These are phyloP conservation scores for Drosophila santomea DNA, from an alignment of 1,140 invertebrate genomes.

Conservation along the genomic window DNA sequence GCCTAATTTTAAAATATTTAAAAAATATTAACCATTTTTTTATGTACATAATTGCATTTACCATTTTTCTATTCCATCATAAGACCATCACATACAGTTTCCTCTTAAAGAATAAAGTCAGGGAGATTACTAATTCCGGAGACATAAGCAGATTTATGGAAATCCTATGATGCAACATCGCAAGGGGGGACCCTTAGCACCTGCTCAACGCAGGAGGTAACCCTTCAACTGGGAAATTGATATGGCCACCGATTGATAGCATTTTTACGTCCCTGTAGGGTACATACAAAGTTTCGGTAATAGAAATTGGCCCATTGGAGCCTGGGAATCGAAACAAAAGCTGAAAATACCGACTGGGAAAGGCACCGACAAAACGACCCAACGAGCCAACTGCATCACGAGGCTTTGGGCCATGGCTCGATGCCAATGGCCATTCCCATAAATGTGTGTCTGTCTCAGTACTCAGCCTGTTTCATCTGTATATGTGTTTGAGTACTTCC, in stretches of 20 bases:
- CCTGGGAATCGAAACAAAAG: conserved; percentile 68
- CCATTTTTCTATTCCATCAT: neutral
- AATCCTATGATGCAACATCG: neutral
- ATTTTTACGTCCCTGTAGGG: conserved; percentile 35
- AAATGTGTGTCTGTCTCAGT: conserved; percentile 38
- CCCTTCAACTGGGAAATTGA: conserved; percentile 34
- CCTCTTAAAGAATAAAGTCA: too few relatives aligned
- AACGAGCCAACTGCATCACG: conserved; percentile 54
- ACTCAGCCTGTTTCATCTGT: neutral
- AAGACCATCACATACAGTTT: too few relatives aligned
- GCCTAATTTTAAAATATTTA: neutral
- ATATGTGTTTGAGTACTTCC: conserved; percentile 9
- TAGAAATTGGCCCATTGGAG: conserved; percentile 49
- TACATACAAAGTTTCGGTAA: conserved; percentile 69
- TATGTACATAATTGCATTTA: too few relatives aligned
- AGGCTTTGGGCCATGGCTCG: conserved; percentile 57
- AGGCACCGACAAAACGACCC: conserved; percentile 18
- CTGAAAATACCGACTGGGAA: conserved; percentile 53
- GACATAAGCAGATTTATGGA: too few relatives aligned
- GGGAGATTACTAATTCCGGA: too few relatives aligned
- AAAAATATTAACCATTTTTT: too few relatives aligned
- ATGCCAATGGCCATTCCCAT: conserved; percentile 64
- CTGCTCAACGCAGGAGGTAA: conserved; percentile 10
- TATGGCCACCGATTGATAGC: conserved; percentile 25
- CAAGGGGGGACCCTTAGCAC: neutral